A percentile compares a stretch with the other conserved stretches of the same genome.
Evolutionary conservation across 2,113 vertebrate genomes (phyloP).

Genomic region (Siphamia tubifer): DNA sequence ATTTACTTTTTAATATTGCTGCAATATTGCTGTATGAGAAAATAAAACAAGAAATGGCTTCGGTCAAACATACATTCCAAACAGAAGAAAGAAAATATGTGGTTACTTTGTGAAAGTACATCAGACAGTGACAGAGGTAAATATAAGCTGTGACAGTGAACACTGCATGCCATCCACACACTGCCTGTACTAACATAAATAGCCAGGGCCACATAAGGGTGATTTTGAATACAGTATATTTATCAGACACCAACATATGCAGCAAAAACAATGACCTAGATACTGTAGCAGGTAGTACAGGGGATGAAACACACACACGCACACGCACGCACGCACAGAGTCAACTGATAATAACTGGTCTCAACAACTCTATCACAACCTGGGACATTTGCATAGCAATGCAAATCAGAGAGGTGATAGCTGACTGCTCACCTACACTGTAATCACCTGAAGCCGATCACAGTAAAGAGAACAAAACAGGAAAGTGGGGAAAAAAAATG

Average conservation of each 20-base stretch:
- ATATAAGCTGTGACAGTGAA: constrained; percentile 37
- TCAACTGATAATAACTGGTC: constrained; percentile 43
- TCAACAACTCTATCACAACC: constrained; percentile 51
- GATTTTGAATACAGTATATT: constrained; percentile 46
- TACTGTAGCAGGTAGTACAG: constrained; percentile 26
- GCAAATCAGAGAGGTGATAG: constrained; percentile 67
- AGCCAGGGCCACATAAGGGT: constrained; percentile 28
- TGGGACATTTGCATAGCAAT: constrained; percentile 77
- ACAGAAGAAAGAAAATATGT: constrained; percentile 21
- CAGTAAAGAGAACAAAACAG: constrained; percentile 47
- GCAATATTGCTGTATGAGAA: constrained; percentile 14
- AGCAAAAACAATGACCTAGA: constrained; percentile 56
- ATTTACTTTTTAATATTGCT: neutral
- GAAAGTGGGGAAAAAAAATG: constrained; percentile 7
- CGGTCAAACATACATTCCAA: constrained; percentile 11
- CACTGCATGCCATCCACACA: constrained; percentile 18
- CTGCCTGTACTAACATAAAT: constrained; percentile 42
- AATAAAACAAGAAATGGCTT: constrained; percentile 12
- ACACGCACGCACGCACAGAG: no score
- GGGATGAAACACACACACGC: no score
- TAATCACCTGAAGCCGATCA: constrained; percentile 57
- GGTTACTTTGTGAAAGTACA: neutral
- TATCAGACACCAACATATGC: constrained; percentile 41
- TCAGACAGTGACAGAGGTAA: constrained; percentile 25
- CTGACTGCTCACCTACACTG: constrained; percentile 32